A percentile compares a stretch with the other conserved stretches of the same genome.
These are phyloP conservation scores for Paramisgurnus dabryanus DNA, from an alignment of 2,113 vertebrate genomes.

Conservation along the genomic window DNA sequence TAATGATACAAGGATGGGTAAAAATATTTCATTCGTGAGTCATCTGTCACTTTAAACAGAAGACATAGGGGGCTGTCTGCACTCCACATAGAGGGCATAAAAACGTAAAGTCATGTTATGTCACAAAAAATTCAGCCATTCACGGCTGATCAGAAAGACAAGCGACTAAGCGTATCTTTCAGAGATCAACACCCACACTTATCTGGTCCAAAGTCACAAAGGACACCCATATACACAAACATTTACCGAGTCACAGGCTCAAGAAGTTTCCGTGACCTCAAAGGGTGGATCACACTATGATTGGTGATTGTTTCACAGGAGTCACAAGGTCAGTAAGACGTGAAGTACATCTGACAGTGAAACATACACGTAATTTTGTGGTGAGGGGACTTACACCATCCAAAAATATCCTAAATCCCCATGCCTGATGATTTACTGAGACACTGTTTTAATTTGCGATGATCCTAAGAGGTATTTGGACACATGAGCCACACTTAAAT, in stretches of 20 bases:
- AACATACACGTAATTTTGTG: neutral
- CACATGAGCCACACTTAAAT: neutral
- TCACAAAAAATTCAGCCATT: neutral
- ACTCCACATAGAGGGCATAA: neutral
- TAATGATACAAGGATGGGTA: too few species aligned
- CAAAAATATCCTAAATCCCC: neutral
- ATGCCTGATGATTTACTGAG: neutral
- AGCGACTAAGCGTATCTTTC: neutral
- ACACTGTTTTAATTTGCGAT: neutral
- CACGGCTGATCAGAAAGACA: neutral
- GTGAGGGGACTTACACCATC: conserved; percentile 1
- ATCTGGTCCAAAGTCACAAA: conserved; percentile 25
- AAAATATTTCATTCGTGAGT: too few species aligned
- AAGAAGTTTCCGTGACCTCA: conserved; percentile 32
- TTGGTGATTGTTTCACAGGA: conserved; percentile 9
- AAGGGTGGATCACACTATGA: conserved; percentile 18
- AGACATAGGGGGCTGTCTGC: neutral
- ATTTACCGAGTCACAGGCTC: conserved; percentile 9
- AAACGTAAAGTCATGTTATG: neutral
- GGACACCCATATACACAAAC: conserved; percentile 33
- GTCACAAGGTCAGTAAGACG: neutral
- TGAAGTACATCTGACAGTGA: conserved; percentile 14
- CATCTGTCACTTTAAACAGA: neutral
- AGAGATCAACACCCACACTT: neutral
- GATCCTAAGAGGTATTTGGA: neutral